These are phyloP conservation scores for Scomber scombrus DNA, from an alignment of 2,113 vertebrate species.

Conservation along the genomic window DNA sequence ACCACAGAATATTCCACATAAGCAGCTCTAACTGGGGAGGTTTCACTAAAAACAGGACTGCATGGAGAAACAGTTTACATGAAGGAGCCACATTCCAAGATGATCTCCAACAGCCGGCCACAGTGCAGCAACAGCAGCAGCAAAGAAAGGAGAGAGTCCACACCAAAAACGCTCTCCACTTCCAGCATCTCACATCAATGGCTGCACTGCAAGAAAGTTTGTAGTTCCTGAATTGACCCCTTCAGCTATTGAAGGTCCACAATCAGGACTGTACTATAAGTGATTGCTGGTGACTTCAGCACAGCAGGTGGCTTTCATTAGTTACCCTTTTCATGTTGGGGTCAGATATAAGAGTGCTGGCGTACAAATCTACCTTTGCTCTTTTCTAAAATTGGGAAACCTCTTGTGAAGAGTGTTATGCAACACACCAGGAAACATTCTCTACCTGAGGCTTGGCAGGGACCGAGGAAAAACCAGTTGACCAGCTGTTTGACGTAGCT, in stretches of 20 bases:
- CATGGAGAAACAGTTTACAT: too few relatives aligned
- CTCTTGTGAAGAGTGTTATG: constrained; percentile 21
- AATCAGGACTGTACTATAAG: too few relatives aligned
- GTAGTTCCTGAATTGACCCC: neutral
- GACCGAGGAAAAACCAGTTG: constrained; percentile 4
- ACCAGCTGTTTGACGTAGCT: neutral
- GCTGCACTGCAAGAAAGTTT: neutral
- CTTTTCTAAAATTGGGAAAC: constrained; percentile 30
- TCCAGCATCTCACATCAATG: neutral
- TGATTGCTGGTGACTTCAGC: neutral
- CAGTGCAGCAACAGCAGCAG: too few relatives aligned
- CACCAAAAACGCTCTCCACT: too few relatives aligned
- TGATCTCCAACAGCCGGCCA: too few relatives aligned
- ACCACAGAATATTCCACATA: too few relatives aligned
- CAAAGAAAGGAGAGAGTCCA: too few relatives aligned
- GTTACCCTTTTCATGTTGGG: neutral
- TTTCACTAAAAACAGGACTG: too few relatives aligned
- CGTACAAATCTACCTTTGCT: neutral
- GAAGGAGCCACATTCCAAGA: too few relatives aligned
- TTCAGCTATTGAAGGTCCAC: too few relatives aligned
- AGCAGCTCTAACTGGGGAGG: too few relatives aligned
- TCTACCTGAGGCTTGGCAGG: constrained; percentile 7
- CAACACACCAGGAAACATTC: constrained; percentile 20
- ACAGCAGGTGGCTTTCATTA: constrained; percentile 8
- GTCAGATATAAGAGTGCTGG: neutral